Evolutionary conservation across 2,888 invertebrate genomes (phyloP), one percentile per base, ranked within the genome.

Genomic region (Leptinotarsa tumamoca): DNA sequence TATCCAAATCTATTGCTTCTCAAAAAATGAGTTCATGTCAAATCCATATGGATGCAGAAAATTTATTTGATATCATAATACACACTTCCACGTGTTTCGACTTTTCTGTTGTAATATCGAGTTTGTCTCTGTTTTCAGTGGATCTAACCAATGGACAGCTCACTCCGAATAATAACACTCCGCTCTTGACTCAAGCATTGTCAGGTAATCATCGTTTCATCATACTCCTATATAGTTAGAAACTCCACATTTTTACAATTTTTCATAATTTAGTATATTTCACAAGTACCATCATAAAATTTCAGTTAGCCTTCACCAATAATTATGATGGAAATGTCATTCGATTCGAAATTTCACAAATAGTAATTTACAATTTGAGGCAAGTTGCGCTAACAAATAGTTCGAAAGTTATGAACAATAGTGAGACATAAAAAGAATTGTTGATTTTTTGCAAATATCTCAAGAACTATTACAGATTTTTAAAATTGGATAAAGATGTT

Each of bases 91-190:
- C 68, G 58, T 68, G 74, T 75, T 77, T 71, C 77, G 69, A 81
- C 82, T 81, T 81, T 77, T 80, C 78, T 74, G 76, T 81, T 85
- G 84, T 87, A 87, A 87, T 87, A 83, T 84, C 80, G 81, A 85
- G 81, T 78, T 86, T 86, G 85, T 86, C 84, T 86, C 83, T 88
- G 85, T 87, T 89, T 89, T 86, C 88, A 96, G 96, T 96, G 93
- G 96, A 96, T 92, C 94, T 96, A 91, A 95, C 95, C 92, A 96
- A 96, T 91, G 96, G 96, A 90, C 96, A 96, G 92, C 94, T 96
- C 90, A 96, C 96, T 89, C 96, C 96, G 90, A 96, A 96, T 93
- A 96, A 96, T 94, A 96, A 96, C 91, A 96, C 96, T 89, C 96
- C 96, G 89, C 93, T 97, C 91, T 94, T 96, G 91, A 96, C 96